Base-by-base conservation (phyloP, 2,888 invertebrate species). In the Calliphora vomitoria region DNA sequence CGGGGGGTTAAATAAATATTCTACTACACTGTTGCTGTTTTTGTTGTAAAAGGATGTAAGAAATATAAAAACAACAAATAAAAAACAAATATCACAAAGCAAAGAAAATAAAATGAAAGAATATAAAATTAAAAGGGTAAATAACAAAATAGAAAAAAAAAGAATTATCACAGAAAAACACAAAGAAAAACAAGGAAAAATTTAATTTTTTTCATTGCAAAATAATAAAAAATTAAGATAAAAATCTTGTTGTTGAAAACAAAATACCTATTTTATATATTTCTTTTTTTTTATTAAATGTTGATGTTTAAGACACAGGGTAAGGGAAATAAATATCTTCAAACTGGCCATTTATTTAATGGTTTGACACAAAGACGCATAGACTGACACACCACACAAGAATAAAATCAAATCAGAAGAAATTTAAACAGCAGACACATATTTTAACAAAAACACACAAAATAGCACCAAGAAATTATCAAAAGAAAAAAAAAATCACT, bases 1-100 rank as follows among this genome's bases (percentile, higher is more conserved):
- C 66, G 47, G 53, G 64, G 72, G 81, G 41, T 44, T n/a, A 55
- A 55, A 64, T 3, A 13, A 20, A 10, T 20, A 25, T 31, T 55
- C 13, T 11, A 50, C 38, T 1, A 60, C 74, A 72, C n/a, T 68
- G 31, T 58, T 2, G 55, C 25, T 31, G 58, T 53, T 60, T 5
- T 69, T 69, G n/a, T 60, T 60, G 8, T 76, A 74, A 74, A 81
- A 82, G 82, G 82, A 82, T 82, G 68, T 53, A 15, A 53, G 53
- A 72, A 20, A 25, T n/a, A 75, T n/a, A 44, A 66, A n/a, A 74
- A 44, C 11, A 44, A 68, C 18, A 74, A 55, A 1, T 18, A 38
- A 18, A 55, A 66, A 44, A 18, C 5, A 8, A 31, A 25, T 25
- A 35, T 62, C 4, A 4, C 0, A 53, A 60, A 62, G 44, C 41